Evolutionary conservation across 2,888 invertebrate genomes (phyloP).

Genomic region (Sclerodermus sp.): DNA sequence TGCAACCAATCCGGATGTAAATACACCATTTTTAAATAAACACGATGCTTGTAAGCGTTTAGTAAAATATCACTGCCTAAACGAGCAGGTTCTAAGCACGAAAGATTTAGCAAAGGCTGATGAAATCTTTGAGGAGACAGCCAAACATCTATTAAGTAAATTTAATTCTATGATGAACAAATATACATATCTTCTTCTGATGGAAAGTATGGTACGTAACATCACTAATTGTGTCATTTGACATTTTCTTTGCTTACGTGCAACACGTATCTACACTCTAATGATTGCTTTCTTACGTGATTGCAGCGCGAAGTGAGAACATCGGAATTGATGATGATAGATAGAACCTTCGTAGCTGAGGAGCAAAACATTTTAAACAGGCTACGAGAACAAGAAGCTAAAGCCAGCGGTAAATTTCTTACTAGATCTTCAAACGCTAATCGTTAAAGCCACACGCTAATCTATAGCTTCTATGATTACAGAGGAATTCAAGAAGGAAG

Average conservation of each 20-base stretch:
- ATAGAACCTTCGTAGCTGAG: constrained; percentile 73
- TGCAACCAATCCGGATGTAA: constrained; percentile 73
- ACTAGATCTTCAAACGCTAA: too few relatives aligned
- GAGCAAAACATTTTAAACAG: constrained; percentile 68
- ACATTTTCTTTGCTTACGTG: not conserved
- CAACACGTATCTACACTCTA: not conserved
- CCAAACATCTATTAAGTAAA: constrained; percentile 70
- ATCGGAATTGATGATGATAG: constrained; percentile 77
- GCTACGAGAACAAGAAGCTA: constrained; percentile 62
- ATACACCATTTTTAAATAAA: constrained; percentile 70
- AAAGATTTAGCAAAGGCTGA: constrained; percentile 71
- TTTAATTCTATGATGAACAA: constrained; percentile 73
- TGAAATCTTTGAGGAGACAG: constrained; percentile 70
- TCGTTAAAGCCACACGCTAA: too few relatives aligned
- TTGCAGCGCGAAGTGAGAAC: constrained; percentile 71
- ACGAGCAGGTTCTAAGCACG: constrained; percentile 66
- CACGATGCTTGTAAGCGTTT: constrained; percentile 76
- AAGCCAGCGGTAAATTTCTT: constrained; percentile 50
- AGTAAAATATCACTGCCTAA: constrained; percentile 75
- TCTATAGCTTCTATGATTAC: constrained; percentile 22
- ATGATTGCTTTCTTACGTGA: constrained; percentile 10
- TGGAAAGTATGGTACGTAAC: constrained; percentile 77
- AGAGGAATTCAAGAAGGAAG: constrained; percentile 53
- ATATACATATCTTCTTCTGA: constrained; percentile 71
- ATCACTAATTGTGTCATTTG: not conserved